A percentile compares a stretch with the other conserved stretches of the same genome.
Evolutionary conservation across 1,140 invertebrate species (phyloP).

Genomic region (Adelges cooleyi): DNA sequence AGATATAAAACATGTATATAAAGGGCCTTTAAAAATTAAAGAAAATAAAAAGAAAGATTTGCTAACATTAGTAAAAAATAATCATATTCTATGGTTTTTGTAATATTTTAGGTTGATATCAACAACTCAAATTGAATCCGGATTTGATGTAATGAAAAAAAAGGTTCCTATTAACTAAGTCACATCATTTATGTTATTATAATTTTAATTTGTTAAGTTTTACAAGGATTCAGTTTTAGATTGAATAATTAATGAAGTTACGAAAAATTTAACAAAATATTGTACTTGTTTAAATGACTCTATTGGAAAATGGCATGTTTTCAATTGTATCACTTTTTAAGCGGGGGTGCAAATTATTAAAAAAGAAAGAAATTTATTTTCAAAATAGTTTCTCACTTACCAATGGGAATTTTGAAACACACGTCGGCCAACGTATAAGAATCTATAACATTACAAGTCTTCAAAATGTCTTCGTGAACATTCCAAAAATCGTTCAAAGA

Average conservation of each 20-base stretch:
- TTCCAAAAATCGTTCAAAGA: background rate
- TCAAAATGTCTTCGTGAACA: background rate
- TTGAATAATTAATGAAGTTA: no score
- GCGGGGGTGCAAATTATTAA: background rate
- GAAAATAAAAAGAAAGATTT: background rate
- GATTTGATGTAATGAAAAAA: no score
- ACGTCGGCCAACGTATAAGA: background rate
- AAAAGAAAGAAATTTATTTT: background rate
- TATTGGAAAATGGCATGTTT: no score
- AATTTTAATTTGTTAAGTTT: no score
- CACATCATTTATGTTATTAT: no score
- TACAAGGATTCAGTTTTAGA: no score
- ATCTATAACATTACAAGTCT: constrained; percentile 3
- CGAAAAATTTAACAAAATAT: no score
- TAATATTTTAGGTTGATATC: no score
- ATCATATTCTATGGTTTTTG: background rate
- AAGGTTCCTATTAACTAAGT: no score
- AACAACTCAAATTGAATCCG: no score
- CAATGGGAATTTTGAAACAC: constrained; percentile 1
- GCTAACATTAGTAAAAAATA: background rate
- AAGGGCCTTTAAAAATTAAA: background rate
- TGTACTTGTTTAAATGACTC: no score
- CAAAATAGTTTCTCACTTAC: background rate
- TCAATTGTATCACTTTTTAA: no score
- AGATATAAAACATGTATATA: background rate